Evolutionary conservation across 1,140 invertebrate genomes (phyloP).

Genomic region (Amyelois transitella): DNA sequence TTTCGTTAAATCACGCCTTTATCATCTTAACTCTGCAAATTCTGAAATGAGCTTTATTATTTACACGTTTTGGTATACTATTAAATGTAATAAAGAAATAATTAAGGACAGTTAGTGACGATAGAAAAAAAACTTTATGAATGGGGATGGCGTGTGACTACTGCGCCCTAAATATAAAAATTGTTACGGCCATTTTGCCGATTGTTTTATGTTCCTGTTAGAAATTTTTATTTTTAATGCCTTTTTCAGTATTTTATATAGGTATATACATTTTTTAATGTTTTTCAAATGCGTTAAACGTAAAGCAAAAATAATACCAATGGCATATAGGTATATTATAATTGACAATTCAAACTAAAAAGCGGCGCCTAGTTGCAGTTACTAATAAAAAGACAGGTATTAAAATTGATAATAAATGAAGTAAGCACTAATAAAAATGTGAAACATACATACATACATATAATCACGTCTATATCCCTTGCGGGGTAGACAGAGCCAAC

Average conservation of each 20-base stretch:
- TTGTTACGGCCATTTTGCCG: conserved; percentile 51
- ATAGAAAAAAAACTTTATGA: conserved; percentile 62
- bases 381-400: too few species aligned
- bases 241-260: background rate
- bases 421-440: too few species aligned
- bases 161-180: conserved; percentile 55
- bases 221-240: conserved; percentile 1
- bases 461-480: too few species aligned
- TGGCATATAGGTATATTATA: too few species aligned
- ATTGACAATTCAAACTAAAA: too few species aligned
- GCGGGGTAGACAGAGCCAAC: too few species aligned
- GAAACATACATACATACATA: too few species aligned
- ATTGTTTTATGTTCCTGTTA: conserved; percentile 51
- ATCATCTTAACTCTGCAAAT: background rate
- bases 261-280: too few species aligned
- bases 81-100: background rate
- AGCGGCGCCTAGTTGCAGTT: too few species aligned
- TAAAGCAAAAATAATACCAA: too few species aligned
- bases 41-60: conserved; percentile 19
- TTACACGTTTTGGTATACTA: background rate
- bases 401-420: too few species aligned
- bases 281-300: too few species aligned
- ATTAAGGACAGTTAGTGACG: conserved; percentile 15
- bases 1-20: background rate
- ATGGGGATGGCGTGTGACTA: conserved; percentile 57